phyloP scores from a whole-genome alignment of 1,140 invertebrate species.

The Hycleus cichorii region DNA sequence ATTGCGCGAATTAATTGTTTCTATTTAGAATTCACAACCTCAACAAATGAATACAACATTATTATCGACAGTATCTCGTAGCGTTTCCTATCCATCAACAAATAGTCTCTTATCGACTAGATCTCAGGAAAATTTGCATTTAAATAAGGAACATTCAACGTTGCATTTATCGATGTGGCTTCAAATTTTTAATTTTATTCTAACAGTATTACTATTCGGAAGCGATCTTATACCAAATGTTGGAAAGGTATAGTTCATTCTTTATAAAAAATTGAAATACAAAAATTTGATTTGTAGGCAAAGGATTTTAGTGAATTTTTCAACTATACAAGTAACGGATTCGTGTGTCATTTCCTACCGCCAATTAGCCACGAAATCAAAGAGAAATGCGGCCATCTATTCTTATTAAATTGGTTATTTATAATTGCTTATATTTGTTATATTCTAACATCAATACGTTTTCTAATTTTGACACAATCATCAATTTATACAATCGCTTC shows the following conservation, averaged over 20 bases:
- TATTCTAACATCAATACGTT: conserved; percentile 43
- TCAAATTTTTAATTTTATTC: conserved; percentile 42
- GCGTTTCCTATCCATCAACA: conserved; percentile 18
- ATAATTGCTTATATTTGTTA: conserved; percentile 44
- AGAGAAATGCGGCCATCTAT: conserved; percentile 39
- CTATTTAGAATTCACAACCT: neutral
- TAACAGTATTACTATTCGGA: conserved; percentile 43
- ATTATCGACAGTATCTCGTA: conserved; percentile 45
- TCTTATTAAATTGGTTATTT: conserved; percentile 47
- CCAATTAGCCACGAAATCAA: conserved; percentile 1
- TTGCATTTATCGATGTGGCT: conserved; percentile 43
- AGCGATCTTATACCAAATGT: conserved; percentile 43
- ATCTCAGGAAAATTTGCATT: neutral
- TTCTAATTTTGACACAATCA: conserved; percentile 50
- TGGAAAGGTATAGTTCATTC: conserved; percentile 41
- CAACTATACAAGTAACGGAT: neutral
- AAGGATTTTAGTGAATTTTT: neutral
- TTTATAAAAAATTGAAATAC: conserved; percentile 29
- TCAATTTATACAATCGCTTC: conserved; percentile 51
- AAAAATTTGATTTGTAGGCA: conserved; percentile 25
- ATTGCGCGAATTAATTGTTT: neutral
- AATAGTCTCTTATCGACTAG: neutral
- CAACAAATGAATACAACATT: conserved; percentile 31
- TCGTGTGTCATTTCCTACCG: conserved; percentile 6
- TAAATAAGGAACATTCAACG: conserved; percentile 22